Evolutionary conservation across 2,797 vertebrate genomes (phyloP).

Genomic region (Microctenopoma lineatum): DNA sequence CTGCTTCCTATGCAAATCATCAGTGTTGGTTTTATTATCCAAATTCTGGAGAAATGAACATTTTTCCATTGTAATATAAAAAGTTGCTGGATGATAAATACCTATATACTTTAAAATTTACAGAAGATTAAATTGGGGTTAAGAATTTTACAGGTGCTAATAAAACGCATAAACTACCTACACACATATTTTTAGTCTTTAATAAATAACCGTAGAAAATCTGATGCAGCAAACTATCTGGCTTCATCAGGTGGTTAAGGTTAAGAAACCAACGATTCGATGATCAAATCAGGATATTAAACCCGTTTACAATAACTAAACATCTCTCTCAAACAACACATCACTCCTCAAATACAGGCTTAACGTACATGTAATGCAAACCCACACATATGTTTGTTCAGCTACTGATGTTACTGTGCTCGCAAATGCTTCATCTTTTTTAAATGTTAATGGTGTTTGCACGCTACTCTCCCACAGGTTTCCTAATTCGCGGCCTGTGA

Average conservation of each 20-base stretch:
- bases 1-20: slow-evolving; percentile 9
- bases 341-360: slow-evolving; percentile 1
- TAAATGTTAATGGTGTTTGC: slow-evolving; percentile 40
- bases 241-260: slow-evolving; percentile 1
- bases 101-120: background rate
- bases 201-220: background rate
- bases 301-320: slow-evolving; percentile 55
- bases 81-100: background rate
- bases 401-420: slow-evolving; percentile 1
- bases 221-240: background rate
- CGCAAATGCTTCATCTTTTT: background rate
- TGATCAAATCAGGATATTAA: slow-evolving; percentile 9
- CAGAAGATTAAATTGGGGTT: slow-evolving; percentile 5
- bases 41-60: background rate
- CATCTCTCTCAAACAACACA: background rate
- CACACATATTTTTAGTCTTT: background rate
- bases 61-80: slow-evolving; percentile 3
- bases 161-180: slow-evolving; percentile 1
- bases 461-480: slow-evolving; percentile 23
- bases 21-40: background rate
- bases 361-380: slow-evolving; percentile 9
- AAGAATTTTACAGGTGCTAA: slow-evolving; percentile 31
- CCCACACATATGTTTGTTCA: background rate
- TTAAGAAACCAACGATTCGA: background rate
- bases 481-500: background rate